A percentile compares a stretch with the other conserved stretches of the same genome.
These are phyloP conservation scores for Catocala nupta DNA, from an alignment of 2,888 invertebrate genomes.

Conservation along the genomic window DNA sequence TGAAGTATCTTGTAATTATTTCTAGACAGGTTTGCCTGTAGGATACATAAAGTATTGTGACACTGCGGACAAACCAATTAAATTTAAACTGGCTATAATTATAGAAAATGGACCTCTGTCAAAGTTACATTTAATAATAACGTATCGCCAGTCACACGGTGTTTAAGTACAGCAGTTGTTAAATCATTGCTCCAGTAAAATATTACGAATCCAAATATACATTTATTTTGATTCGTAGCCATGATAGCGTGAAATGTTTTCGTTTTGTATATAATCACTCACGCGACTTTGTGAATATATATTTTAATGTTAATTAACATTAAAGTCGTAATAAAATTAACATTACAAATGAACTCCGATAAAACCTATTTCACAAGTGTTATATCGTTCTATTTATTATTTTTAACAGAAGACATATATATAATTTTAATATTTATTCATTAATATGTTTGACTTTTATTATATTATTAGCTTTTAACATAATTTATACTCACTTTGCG, in stretches of 20 bases:
- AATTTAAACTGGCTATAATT: neutral
- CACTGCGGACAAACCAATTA: neutral
- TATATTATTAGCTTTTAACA: neutral
- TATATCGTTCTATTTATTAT: neutral
- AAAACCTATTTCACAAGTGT: constrained; percentile 4
- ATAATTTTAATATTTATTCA: neutral
- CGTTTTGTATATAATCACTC: neutral
- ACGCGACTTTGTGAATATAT: neutral
- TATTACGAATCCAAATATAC: neutral
- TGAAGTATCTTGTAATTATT: too few species aligned
- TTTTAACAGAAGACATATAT: neutral
- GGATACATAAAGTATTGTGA: neutral
- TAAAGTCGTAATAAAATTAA: neutral
- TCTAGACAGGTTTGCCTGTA: too few species aligned
- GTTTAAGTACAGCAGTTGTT: neutral
- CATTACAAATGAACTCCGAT: neutral
- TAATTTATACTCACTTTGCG: too few species aligned
- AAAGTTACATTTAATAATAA: constrained; percentile 6
- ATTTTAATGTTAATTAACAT: neutral
- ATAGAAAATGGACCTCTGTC: neutral
- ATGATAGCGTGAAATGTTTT: neutral
- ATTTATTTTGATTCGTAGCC: neutral
- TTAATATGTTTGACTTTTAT: too few species aligned
- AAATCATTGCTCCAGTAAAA: neutral
- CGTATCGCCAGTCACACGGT: neutral